Evolutionary conservation across 2,888 invertebrate species (phyloP).

Genomic region (Sialis lutaria): DNA sequence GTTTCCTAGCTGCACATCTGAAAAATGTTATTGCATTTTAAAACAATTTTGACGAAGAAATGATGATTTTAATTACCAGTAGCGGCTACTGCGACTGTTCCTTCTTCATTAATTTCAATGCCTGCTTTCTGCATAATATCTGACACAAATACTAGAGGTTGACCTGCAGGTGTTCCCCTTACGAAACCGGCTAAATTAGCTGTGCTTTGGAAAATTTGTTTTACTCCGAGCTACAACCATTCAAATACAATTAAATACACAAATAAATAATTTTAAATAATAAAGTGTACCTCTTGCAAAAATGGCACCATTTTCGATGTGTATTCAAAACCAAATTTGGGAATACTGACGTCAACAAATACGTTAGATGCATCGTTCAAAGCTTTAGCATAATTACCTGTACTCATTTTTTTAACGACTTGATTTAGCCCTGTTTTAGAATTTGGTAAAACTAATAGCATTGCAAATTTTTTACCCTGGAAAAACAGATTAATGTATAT

Average conservation of each 20-base stretch:
- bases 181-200: constrained; percentile 55
- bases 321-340: constrained; percentile 59
- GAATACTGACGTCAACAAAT: constrained; percentile 44
- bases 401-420: constrained; percentile 37
- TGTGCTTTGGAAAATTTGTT: constrained; percentile 50
- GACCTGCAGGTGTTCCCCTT: constrained; percentile 29
- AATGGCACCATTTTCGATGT: constrained; percentile 40
- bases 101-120: constrained; percentile 59
- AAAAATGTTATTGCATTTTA: constrained; percentile 11
- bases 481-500: constrained; percentile 10
- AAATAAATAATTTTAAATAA: constrained; percentile 1
- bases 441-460: constrained; percentile 56
- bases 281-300: constrained; percentile 36
- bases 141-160: constrained; percentile 39
- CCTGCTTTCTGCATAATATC: constrained; percentile 59
- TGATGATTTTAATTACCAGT: constrained; percentile 33
- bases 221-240: constrained; percentile 42
- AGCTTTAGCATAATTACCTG: constrained; percentile 33
- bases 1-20: constrained; percentile 49
- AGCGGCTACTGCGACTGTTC: constrained; percentile 50
- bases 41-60: constrained; percentile 1
- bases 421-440: constrained; percentile 39
- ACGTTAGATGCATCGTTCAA: constrained; percentile 38
- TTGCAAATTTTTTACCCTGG: constrained; percentile 54
- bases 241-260: constrained; percentile 1